phyloP scores from a whole-genome alignment of 35 echinoderm and acorn worm species.

The Lytechinus variegatus region DNA sequence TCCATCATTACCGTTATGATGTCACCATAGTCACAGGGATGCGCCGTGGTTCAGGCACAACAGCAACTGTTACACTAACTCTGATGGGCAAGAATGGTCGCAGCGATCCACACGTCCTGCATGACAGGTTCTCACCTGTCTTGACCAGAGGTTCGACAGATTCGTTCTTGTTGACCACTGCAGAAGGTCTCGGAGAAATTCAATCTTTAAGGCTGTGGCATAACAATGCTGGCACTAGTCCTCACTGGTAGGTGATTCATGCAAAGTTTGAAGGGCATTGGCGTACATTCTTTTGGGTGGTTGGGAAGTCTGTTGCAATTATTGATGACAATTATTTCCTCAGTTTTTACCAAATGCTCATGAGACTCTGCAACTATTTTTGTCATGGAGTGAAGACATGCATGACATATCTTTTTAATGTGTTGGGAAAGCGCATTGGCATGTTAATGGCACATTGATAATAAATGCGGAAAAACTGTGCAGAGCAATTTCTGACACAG shows the following conservation, averaged over 20 bases:
- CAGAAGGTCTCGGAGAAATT: slow-evolving; percentile 73
- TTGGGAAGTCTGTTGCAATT: too few relatives aligned
- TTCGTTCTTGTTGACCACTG: slow-evolving; percentile 88
- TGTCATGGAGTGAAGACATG: too few relatives aligned
- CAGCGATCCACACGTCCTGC: slow-evolving; percentile 84
- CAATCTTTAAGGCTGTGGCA: slow-evolving; percentile 81
- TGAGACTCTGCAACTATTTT: too few relatives aligned
- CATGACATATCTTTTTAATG: too few relatives aligned
- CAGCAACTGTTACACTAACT: slow-evolving; percentile 85
- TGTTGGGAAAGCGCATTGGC: too few relatives aligned
- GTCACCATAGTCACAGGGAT: slow-evolving; percentile 89
- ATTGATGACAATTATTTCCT: too few relatives aligned
- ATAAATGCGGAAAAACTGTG: too few relatives aligned
- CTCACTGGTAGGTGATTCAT: slow-evolving; percentile 71
- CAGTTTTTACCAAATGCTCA: too few relatives aligned
- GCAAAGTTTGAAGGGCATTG: too few relatives aligned
- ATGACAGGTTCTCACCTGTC: slow-evolving; percentile 7
- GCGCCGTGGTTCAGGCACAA: slow-evolving; percentile 83
- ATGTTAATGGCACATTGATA: too few relatives aligned
- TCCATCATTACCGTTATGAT: slow-evolving; percentile 74
- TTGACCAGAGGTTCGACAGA: slow-evolving; percentile 65
- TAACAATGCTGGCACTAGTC: slow-evolving; percentile 72
- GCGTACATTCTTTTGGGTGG: too few relatives aligned
- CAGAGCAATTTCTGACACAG: too few relatives aligned
- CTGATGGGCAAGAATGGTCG: slow-evolving; percentile 58